phyloP scores from a whole-genome alignment of 2,888 invertebrate genomes.

The Cacoxenus indagator region DNA sequence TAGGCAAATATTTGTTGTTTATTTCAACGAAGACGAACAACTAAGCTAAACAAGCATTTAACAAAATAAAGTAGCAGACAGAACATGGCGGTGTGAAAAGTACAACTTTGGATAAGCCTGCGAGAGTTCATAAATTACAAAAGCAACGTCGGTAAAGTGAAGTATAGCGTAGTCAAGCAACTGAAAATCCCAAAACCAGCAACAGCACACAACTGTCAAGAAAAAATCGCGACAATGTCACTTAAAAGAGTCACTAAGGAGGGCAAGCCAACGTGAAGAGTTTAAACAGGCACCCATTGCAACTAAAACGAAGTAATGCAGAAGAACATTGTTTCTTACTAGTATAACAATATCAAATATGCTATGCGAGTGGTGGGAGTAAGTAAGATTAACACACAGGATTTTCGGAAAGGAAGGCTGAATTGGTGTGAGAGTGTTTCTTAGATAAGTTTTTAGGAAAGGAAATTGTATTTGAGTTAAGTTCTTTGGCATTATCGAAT shows the following conservation, averaged over 20 bases:
- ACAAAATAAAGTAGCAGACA: neutral
- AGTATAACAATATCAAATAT: too few relatives aligned
- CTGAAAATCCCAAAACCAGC: neutral
- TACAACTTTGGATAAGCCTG: neutral
- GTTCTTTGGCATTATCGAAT: too few relatives aligned
- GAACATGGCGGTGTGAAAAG: neutral
- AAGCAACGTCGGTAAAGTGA: neutral
- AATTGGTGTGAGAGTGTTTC: too few relatives aligned
- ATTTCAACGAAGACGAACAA: neutral
- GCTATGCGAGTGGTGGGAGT: too few relatives aligned
- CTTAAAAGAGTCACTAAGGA: conserved; percentile 4
- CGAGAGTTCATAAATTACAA: conserved; percentile 18
- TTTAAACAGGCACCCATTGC: conserved; percentile 17
- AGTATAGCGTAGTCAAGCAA: neutral
- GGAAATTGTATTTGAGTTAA: too few relatives aligned
- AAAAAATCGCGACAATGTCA: conserved; percentile 20
- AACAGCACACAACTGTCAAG: neutral
- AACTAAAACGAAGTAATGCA: too few relatives aligned
- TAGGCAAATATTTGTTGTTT: neutral
- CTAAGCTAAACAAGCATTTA: neutral
- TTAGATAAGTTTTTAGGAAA: too few relatives aligned
- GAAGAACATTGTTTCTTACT: too few relatives aligned
- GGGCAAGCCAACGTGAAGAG: conserved; percentile 8
- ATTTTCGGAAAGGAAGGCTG: too few relatives aligned
- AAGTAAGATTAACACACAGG: too few relatives aligned